phyloP scores from a whole-genome alignment of 2,113 vertebrate species.

The Benitochromis conjunctus region DNA sequence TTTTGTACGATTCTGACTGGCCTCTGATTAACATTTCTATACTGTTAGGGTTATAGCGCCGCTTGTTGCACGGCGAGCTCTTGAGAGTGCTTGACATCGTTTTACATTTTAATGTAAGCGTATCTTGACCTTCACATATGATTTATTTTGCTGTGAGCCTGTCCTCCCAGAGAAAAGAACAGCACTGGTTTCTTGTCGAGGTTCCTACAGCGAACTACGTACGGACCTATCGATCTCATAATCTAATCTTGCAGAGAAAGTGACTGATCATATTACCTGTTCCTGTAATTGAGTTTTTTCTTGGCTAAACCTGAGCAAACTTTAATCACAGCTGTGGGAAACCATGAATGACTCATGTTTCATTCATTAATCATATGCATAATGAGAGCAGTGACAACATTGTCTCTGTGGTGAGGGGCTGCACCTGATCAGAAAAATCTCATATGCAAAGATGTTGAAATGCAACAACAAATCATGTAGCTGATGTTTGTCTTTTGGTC shows the following conservation, averaged over 20 bases:
- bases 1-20: neutral
- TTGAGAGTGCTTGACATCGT: neutral
- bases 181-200: neutral
- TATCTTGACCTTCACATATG: neutral
- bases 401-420: neutral
- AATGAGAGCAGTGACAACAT: neutral
- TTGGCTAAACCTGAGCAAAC: neutral
- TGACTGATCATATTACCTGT: too few species aligned
- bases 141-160: neutral
- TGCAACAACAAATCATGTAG: neutral
- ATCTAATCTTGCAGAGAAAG: too few species aligned
- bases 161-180: neutral
- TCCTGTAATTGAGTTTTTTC: neutral
- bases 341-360: neutral
- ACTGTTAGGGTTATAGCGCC: fast-evolving
- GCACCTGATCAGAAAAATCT: neutral
- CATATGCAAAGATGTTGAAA: neutral
- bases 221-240: neutral
- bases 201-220: neutral
- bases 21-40: neutral
- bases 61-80: neutral
- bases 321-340: fast-evolving
- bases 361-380: neutral
- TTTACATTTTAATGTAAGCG: neutral
- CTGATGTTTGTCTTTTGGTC: neutral